Percentiles rank a stretch among this genome's conserved stretches.
These are phyloP conservation scores for Laticauda colubrina DNA, from an alignment of 2,113 vertebrate species.

Conservation along the genomic window DNA sequence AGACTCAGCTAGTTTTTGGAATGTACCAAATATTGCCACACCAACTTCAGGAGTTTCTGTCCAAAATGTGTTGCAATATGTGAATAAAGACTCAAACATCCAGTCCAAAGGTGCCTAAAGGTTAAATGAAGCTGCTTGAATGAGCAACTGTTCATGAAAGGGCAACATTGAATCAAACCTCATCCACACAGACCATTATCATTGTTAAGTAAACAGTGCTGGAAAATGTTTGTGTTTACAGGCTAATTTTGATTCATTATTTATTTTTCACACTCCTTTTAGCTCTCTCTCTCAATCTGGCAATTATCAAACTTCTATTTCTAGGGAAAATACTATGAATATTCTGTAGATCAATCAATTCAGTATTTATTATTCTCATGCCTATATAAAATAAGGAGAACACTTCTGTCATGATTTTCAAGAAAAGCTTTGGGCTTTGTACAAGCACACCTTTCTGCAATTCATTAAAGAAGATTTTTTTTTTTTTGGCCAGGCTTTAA, in stretches of 20 bases:
- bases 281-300: slow-evolving; percentile 14
- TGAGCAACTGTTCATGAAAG: not conserved
- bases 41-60: not conserved
- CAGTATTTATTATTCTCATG: not conserved
- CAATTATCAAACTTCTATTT: slow-evolving; percentile 23
- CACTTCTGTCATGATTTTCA: not conserved
- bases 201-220: not conserved
- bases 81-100: not conserved
- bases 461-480: not conserved
- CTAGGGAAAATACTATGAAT: not conserved
- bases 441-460: not conserved
- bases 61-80: not conserved
- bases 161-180: not conserved
- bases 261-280: slow-evolving; percentile 19
- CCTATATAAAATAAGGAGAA: not conserved
- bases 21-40: not conserved
- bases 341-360: not conserved
- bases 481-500: not conserved
- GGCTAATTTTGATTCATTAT: not conserved
- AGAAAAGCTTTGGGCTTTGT: not conserved
- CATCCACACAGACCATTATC: no score
- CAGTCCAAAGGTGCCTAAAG: not conserved
- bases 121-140: not conserved
- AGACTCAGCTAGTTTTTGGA: not conserved
- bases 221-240: not conserved